Evolutionary conservation across 2,797 vertebrate genomes (phyloP).

Genomic region (Varecia variegata): DNA sequence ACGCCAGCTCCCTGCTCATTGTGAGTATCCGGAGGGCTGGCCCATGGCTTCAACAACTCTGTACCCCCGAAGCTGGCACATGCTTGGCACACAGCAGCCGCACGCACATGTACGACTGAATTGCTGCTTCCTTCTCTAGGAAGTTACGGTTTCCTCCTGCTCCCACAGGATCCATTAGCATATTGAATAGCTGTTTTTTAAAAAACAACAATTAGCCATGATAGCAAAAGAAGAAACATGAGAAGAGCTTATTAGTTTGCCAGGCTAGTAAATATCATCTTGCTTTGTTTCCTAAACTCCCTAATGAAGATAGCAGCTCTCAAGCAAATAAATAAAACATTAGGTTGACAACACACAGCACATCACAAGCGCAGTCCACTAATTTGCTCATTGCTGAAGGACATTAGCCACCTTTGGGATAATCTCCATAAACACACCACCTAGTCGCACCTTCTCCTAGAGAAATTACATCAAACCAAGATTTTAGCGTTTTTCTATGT

Average conservation of each 20-base stretch:
- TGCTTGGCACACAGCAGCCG: neutral
- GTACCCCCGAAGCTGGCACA: neutral
- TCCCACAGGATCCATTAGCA: conserved; percentile 29
- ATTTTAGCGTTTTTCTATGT: conserved; percentile 38
- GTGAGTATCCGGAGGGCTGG: neutral
- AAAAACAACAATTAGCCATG: conserved; percentile 44
- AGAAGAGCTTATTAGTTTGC: conserved; percentile 68
- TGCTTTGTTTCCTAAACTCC: conserved; percentile 66
- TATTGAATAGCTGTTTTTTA: conserved; percentile 37
- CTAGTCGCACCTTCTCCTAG: neutral
- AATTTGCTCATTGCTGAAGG: conserved; percentile 64
- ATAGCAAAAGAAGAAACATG: conserved; percentile 63
- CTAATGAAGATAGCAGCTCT: conserved; percentile 74
- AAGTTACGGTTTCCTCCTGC: neutral
- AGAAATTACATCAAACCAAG: neutral
- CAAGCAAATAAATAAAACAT: conserved; percentile 76
- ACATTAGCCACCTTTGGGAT: conserved; percentile 35
- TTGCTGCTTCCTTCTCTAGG: neutral
- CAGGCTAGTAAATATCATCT: conserved; percentile 63
- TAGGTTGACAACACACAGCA: conserved; percentile 51
- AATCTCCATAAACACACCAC: neutral
- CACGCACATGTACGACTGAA: fast-evolving
- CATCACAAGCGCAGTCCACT: conserved; percentile 34
- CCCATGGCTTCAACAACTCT: neutral
- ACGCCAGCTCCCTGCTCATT: neutral